phyloP scores from a whole-genome alignment of 1,140 invertebrate species.

The Stegodyphus dumicola region DNA sequence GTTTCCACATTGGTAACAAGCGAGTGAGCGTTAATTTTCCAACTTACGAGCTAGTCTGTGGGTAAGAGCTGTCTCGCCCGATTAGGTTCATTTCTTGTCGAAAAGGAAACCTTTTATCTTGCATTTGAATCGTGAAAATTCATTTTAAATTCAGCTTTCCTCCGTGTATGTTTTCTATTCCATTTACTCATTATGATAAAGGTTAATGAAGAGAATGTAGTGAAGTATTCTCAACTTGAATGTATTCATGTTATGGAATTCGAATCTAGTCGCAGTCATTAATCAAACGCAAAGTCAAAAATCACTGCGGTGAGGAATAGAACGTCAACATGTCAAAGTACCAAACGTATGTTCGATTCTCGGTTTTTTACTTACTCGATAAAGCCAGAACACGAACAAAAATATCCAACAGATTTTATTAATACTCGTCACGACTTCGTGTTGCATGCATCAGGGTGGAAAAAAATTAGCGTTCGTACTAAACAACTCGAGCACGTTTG shows the following conservation, averaged over 20 bases:
- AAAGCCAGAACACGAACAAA: not conserved
- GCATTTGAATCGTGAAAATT: no score
- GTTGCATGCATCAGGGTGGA: conserved; percentile 21
- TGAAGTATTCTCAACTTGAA: not conserved
- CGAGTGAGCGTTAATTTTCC: no score
- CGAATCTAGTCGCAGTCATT: not conserved
- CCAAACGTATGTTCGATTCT: no score
- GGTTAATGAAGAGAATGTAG: not conserved
- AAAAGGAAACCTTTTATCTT: no score
- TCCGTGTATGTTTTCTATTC: no score
- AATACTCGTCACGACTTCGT: conserved; percentile 35
- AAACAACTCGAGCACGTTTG: conserved; percentile 48
- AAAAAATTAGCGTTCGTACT: conserved; percentile 1
- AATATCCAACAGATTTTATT: conserved; percentile 41
- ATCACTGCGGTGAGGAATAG: not conserved
- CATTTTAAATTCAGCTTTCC: no score
- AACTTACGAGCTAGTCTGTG: no score
- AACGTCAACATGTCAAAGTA: not conserved
- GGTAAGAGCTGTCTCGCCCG: no score
- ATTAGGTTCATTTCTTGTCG: no score
- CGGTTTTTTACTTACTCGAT: not conserved
- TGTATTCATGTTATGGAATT: not conserved
- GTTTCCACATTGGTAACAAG: no score
- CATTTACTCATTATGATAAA: no score
- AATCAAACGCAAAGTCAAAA: not conserved